Evolutionary conservation across 1,140 invertebrate species (phyloP), one percentile per base, ranked within the genome.

Genomic region (Pseudomyrmex flavicornis): DNA sequence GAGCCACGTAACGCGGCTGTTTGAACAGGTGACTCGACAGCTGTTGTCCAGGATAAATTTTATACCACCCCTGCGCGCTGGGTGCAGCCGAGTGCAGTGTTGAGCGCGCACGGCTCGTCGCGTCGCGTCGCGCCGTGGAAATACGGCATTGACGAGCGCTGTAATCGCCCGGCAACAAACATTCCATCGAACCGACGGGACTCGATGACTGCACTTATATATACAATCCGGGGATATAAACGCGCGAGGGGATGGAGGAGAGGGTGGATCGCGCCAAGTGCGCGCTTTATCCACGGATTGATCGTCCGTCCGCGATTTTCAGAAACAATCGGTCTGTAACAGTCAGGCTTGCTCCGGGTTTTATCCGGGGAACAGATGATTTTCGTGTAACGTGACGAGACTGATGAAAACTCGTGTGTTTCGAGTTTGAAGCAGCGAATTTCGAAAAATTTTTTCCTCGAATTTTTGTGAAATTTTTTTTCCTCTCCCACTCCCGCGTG

Each of bases 11-110:
- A 68, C 56, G 59, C 86, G 86, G 86, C 86, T 88, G 85, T 88
- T 88, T 87, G 86, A 87, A 88, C 85, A 88, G 86, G 86, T 87
- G 86, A 88, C 75, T 83, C 86, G 85, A 84, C 86, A 89, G 88
- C 86, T 87, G 86, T 86, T 87, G 72, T 54, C 35, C 85, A 52
- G 68, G 85, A 87, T 83, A 84, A 86, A 87, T 86, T 86, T 77
- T 83, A 86, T 86, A 72, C 85, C 85, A 77, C 85, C 85, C 79
- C 79, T 83, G 79, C 35, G 35, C 35, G 35, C 85, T 61, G 76
- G 75, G 75, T 61, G 74, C 35, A 35, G 17, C 74, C 17, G 35
- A 13, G 74, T 8, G 12, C 62, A 35, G 1, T 44, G 48, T 35
- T 35, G 35, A 35, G 35, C 35, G 4, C 12, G 4, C 12, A 56